phyloP scores from a whole-genome alignment of 92 coral and sea anemone species.

The Palythoa grandis region DNA sequence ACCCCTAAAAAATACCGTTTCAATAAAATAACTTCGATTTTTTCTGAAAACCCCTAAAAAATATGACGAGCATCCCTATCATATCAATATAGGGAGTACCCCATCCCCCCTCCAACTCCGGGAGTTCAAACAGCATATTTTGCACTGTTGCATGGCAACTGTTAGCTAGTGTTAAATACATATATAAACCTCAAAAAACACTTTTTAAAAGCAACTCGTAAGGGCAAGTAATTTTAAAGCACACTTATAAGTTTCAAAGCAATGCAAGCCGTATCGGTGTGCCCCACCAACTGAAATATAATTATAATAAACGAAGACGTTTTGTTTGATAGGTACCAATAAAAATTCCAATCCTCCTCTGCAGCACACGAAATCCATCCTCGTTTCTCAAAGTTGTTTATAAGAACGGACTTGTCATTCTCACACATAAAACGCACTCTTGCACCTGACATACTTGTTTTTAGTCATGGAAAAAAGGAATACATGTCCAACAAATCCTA shows the following conservation, averaged over 20 bases:
- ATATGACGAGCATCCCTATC: no score
- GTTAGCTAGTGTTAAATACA: not conserved
- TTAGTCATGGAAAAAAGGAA: not conserved
- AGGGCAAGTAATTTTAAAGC: not conserved
- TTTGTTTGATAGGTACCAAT: slow-evolving; percentile 63
- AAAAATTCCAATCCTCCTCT: slow-evolving; percentile 99
- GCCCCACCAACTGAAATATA: not conserved
- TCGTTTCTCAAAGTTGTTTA: slow-evolving; percentile 98
- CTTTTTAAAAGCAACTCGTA: not conserved
- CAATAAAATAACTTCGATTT: no score
- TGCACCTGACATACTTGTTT: slow-evolving; percentile 52
- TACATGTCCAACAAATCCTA: not conserved
- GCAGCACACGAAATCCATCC: slow-evolving; percentile 97
- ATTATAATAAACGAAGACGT: not conserved
- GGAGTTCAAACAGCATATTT: not conserved
- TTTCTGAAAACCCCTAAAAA: no score
- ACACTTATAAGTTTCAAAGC: not conserved
- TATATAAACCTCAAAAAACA: not conserved
- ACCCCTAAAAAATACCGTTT: no score
- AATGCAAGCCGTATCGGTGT: not conserved
- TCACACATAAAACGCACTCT: slow-evolving; percentile 89
- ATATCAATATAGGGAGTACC: no score
- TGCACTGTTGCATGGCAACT: slow-evolving; percentile 14
- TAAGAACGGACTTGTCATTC: slow-evolving; percentile 90
- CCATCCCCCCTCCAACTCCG: no score